Conservation (phyloP, 2,113 vertebrate genomes). For the Tragulus kanchil region DNA sequence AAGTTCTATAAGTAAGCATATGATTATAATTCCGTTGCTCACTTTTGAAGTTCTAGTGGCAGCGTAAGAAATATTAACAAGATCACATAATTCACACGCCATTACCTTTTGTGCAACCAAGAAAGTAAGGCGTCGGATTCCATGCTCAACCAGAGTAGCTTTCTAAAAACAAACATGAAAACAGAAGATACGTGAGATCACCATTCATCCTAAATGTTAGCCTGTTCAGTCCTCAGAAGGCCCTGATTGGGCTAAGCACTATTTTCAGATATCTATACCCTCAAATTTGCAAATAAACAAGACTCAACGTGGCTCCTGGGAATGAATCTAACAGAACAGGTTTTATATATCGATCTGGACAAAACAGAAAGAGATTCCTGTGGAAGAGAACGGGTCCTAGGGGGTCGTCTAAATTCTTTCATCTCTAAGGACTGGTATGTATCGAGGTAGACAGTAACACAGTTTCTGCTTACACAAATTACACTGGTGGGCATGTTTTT, state of each 20-base stretch:
- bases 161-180: slow-evolving; percentile 89
- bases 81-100: background rate
- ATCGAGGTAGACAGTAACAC: slow-evolving; percentile 30
- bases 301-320: slow-evolving; percentile 30
- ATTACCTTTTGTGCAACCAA: slow-evolving; percentile 98
- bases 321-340: background rate
- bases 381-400: background rate
- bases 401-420: slow-evolving; percentile 23
- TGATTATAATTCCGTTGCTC: slow-evolving; percentile 44
- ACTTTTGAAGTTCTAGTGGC: slow-evolving; percentile 1
- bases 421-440: slow-evolving; percentile 21
- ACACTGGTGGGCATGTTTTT: background rate
- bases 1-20: slow-evolving; percentile 14
- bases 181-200: slow-evolving; percentile 55
- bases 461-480: slow-evolving; percentile 53
- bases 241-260: background rate
- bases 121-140: slow-evolving; percentile 98
- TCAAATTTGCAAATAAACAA: slow-evolving; percentile 65
- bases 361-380: slow-evolving; percentile 41
- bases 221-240: background rate
- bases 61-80: slow-evolving; percentile 25
- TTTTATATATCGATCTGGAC: slow-evolving; percentile 58
- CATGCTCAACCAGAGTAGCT: slow-evolving; percentile 95
- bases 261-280: background rate
- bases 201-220: background rate